Base-by-base conservation (phyloP, 2,888 invertebrate genomes). In the Nezara viridula region DNA sequence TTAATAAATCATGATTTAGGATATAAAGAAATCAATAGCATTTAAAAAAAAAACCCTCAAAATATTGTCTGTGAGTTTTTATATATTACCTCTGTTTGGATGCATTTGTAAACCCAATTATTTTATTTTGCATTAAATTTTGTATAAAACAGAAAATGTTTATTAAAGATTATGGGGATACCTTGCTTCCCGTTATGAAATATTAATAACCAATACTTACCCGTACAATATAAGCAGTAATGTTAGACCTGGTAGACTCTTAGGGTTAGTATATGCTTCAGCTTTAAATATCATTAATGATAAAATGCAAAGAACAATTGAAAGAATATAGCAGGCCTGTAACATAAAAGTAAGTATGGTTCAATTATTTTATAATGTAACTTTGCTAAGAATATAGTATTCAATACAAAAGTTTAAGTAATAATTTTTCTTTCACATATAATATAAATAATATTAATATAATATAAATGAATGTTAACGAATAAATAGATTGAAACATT, bases 221-320 rank as follows among this genome's bases (percentile, higher is more conserved):
- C 91, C 91, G 88, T 90, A 90, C 24, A 91, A 86, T 60, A 90
- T 55, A 7, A 91, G 77, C 32, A 91, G 89, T 32, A 89, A 86
- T n/a, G 89, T 86, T 16, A 90, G 86, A 50, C 89, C 86, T 14
- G 90, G 90, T 91, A 96, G 92, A 93, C 97, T 97, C 91, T 94
- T 94, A 16, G 95, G 93, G 6, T 95, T 95, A 47, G 97, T 96
- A 92, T 97, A 98, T n/a, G 97, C 95, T 0, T 96, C 95, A 92
- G 96, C 95, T 60, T 96, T 95, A 93, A 97, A 98, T 14, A 95
- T 94, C 91, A 96, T 93, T 92, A 98, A 96, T 86, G 97, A 95
- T 6, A 94, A 92, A 14, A 96, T 94, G 47, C 96, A 96, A 85
- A 96, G 93, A 16, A 93, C 90, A 91, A 96, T 94, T 73, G 97